Evolutionary conservation across 1,140 invertebrate species (phyloP).

Genomic region (Paraescarpia echinospica): DNA sequence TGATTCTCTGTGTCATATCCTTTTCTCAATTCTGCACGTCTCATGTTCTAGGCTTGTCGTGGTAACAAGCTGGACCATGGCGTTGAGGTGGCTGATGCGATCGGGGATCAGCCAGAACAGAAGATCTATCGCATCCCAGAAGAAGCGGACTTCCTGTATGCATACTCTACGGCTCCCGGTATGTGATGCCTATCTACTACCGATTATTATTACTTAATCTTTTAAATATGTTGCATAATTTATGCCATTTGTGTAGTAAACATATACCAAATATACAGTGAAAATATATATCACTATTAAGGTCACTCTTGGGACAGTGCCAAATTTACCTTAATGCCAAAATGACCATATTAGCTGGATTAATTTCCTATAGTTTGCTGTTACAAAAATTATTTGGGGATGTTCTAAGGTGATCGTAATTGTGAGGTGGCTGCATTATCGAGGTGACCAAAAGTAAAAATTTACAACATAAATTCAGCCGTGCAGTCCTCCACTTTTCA

Average conservation of each 20-base stretch:
- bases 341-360: no score
- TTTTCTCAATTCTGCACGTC: neutral
- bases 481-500: neutral
- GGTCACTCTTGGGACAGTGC: no score
- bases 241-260: neutral
- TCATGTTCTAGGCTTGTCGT: slow-evolving; percentile 51
- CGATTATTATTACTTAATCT: neutral
- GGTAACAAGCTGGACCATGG: slow-evolving; percentile 53
- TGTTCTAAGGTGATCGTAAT: no score
- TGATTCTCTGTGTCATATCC: neutral
- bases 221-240: neutral
- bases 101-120: slow-evolving; percentile 22
- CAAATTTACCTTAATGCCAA: no score
- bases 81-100: slow-evolving; percentile 37
- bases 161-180: slow-evolving; percentile 92
- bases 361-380: no score
- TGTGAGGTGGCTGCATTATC: no score
- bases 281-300: no score
- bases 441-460: no score
- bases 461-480: no score
- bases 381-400: no score
- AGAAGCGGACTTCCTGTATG: slow-evolving; percentile 91
- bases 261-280: neutral
- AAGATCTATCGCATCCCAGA: slow-evolving; percentile 80
- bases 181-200: slow-evolving; percentile 29